Conservation (phyloP, 2,888 invertebrate species). For the Periphyllus acericola region DNA sequence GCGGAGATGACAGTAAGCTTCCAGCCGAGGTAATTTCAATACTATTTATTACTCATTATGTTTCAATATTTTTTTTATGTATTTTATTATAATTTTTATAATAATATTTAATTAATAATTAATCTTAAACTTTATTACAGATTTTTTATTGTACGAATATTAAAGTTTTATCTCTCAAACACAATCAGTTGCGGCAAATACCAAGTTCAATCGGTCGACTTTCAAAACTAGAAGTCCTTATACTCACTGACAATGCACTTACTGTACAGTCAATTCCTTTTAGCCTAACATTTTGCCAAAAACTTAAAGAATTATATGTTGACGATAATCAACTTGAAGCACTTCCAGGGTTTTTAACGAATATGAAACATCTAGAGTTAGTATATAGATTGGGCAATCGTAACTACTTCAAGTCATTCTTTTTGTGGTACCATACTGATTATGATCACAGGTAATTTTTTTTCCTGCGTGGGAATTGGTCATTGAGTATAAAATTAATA, state of each 20-base stretch:
- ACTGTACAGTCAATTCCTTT: constrained; percentile 69
- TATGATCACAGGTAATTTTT: constrained; percentile 67
- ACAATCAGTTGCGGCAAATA: constrained; percentile 68
- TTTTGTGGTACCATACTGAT: constrained; percentile 70
- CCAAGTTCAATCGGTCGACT: constrained; percentile 69
- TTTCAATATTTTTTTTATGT: not conserved
- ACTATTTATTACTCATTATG: not conserved
- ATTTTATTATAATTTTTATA: constrained; percentile 30
- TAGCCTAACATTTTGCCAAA: constrained; percentile 68
- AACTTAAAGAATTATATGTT: constrained; percentile 67
- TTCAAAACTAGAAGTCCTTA: constrained; percentile 67
- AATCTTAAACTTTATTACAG: constrained; percentile 65
- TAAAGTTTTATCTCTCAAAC: constrained; percentile 68
- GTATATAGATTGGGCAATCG: constrained; percentile 70
- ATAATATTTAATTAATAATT: constrained; percentile 33
- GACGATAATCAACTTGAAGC: constrained; percentile 69
- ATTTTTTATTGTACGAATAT: constrained; percentile 68
- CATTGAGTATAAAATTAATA: not conserved
- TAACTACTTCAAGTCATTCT: constrained; percentile 69
- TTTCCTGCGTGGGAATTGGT: not conserved
- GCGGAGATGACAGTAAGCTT: constrained; percentile 67
- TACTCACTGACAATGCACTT: constrained; percentile 69
- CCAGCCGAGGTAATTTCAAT: constrained; percentile 67
- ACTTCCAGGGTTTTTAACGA: constrained; percentile 68
- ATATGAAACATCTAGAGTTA: constrained; percentile 67